Percentiles rank a stretch among this genome's conserved stretches.
phyloP scores from a whole-genome alignment of 2,113 vertebrate species.

The Chaenogobius annularis region DNA sequence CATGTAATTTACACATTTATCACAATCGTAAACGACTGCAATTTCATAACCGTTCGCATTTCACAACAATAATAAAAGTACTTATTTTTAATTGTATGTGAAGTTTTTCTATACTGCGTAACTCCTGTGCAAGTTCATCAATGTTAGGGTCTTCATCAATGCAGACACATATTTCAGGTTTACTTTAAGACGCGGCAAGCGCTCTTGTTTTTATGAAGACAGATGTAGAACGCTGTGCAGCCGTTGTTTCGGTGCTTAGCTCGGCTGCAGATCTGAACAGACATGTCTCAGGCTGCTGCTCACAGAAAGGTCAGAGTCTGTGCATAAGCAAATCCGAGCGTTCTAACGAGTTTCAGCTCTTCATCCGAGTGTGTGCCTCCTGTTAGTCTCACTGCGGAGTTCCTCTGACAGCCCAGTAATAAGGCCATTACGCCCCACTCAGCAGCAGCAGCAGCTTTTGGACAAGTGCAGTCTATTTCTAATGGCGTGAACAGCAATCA shows the following conservation, averaged over 20 bases:
- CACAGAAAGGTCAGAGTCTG: conserved; percentile 65
- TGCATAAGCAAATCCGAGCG: conserved; percentile 57
- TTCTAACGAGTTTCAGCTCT: conserved; percentile 55
- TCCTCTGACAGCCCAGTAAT: conserved; percentile 39
- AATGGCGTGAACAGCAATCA: conserved; percentile 52
- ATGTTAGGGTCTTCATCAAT: too few species aligned
- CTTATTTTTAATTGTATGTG: too few species aligned
- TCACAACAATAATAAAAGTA: too few species aligned
- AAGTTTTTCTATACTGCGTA: too few species aligned
- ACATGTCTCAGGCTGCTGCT: conserved; percentile 57
- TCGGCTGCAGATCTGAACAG: conserved; percentile 48
- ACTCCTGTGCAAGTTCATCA: too few species aligned
- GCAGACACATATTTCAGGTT: too few species aligned
- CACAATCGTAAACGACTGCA: too few species aligned
- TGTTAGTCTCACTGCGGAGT: conserved; percentile 39
- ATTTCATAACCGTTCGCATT: too few species aligned
- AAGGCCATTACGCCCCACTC: conserved; percentile 49
- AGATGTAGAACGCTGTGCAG: conserved; percentile 55
- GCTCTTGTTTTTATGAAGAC: conserved; percentile 75
- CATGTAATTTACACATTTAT: too few species aligned
- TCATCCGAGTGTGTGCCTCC: conserved; percentile 45
- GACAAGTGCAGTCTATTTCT: conserved; percentile 40
- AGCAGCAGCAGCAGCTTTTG: conserved; percentile 19
- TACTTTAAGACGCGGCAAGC: neutral
- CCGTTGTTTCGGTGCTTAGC: conserved; percentile 53